A percentile compares a stretch with the other conserved stretches of the same genome.
These are phyloP conservation scores for Drosophila chauvacae DNA, from an alignment of 1,140 invertebrate species.

Conservation along the genomic window DNA sequence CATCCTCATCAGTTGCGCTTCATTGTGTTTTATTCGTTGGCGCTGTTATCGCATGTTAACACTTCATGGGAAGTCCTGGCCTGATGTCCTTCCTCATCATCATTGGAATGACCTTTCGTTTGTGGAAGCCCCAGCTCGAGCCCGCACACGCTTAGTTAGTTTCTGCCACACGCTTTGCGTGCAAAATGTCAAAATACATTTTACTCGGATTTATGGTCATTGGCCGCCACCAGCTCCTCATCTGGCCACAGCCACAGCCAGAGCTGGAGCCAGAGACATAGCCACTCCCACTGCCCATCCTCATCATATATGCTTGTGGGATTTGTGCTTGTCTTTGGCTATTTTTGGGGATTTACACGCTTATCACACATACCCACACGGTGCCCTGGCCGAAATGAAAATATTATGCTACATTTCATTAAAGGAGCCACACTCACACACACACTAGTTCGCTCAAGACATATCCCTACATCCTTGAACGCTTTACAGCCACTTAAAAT, in stretches of 20 bases:
- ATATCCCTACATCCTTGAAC: constrained; percentile 38
- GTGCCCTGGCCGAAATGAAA: constrained; percentile 58
- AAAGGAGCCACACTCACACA: constrained; percentile 15
- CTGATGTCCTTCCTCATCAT: constrained; percentile 55
- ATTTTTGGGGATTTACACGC: constrained; percentile 78
- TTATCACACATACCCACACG: constrained; percentile 62
- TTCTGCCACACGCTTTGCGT: constrained; percentile 68
- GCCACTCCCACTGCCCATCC: constrained; percentile 27
- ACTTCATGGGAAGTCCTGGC: constrained; percentile 74
- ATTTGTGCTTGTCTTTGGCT: constrained; percentile 66
- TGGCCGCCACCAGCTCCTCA: constrained; percentile 48
- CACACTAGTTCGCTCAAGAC: constrained; percentile 1
- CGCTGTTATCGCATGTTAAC: constrained; percentile 78
- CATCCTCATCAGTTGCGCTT: constrained; percentile 72
- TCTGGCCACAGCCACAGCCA: constrained; percentile 27
- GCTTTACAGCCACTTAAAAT: constrained; percentile 78
- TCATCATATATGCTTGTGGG: constrained; percentile 40
- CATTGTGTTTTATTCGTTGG: constrained; percentile 77
- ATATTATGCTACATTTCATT: constrained; percentile 82
- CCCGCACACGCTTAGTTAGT: constrained; percentile 70
- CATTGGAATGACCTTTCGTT: constrained; percentile 80
- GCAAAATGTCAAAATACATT: constrained; percentile 83
- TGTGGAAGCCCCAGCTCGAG: constrained; percentile 11
- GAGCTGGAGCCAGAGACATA: constrained; percentile 22
- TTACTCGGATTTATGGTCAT: constrained; percentile 82